phyloP scores from a whole-genome alignment of 2,888 invertebrate species.

The Periphyllus acericola region DNA sequence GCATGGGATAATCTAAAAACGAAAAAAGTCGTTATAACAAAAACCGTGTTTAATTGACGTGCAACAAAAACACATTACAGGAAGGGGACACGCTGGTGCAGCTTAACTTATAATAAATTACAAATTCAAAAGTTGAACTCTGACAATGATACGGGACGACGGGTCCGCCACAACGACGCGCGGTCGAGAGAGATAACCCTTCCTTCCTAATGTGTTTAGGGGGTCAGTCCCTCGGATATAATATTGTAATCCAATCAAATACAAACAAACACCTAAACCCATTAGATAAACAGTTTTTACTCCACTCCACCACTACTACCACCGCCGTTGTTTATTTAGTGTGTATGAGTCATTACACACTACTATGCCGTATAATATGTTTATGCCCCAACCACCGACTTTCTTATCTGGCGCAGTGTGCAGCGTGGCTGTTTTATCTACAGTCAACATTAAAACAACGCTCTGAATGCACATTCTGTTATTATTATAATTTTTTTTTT shows the following conservation, averaged over 20 bases:
- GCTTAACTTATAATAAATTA: slow-evolving; percentile 59
- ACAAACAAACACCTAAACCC: slow-evolving; percentile 61
- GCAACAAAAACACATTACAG: slow-evolving; percentile 46
- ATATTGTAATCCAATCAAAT: slow-evolving; percentile 61
- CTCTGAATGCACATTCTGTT: not conserved
- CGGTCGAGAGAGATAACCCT: slow-evolving; percentile 58
- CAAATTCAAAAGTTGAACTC: slow-evolving; percentile 59
- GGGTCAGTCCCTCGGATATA: slow-evolving; percentile 61
- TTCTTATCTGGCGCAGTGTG: slow-evolving; percentile 50
- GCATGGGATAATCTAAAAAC: not conserved
- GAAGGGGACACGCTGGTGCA: slow-evolving; percentile 27
- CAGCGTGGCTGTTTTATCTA: slow-evolving; percentile 51
- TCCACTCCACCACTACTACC: slow-evolving; percentile 5
- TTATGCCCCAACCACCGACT: slow-evolving; percentile 39
- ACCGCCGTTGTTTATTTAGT: slow-evolving; percentile 48
- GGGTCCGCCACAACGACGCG: slow-evolving; percentile 57
- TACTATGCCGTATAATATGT: slow-evolving; percentile 46
- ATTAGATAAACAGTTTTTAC: slow-evolving; percentile 60
- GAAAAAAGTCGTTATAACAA: slow-evolving; percentile 16
- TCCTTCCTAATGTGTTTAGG: slow-evolving; percentile 51
- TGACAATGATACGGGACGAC: slow-evolving; percentile 61
- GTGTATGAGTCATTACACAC: slow-evolving; percentile 61
- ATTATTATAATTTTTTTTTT: not conserved
- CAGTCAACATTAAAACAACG: slow-evolving; percentile 56
- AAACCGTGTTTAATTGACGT: slow-evolving; percentile 48